Evolutionary conservation across 92 coral and sea anemone species (phyloP).

Genomic region (Phenganax stokvisi): DNA sequence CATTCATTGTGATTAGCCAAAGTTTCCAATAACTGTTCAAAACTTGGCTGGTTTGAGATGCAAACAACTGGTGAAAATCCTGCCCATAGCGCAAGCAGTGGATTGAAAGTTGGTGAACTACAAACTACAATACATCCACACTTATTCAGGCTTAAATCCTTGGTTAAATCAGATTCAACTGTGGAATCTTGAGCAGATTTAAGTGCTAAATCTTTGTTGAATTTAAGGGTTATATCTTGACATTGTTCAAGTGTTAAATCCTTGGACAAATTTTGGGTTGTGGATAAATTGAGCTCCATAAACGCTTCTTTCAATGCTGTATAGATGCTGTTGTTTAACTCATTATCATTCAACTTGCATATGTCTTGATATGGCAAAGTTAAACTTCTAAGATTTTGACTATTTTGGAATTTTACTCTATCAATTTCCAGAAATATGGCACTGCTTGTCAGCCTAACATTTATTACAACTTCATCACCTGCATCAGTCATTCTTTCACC

Average conservation of each 20-base stretch:
- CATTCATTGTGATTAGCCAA: slow-evolving; percentile 39
- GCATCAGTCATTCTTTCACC: slow-evolving; percentile 34
- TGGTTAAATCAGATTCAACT: neutral
- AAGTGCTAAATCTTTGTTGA: neutral
- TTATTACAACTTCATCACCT: slow-evolving; percentile 43
- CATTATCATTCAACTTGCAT: slow-evolving; percentile 62
- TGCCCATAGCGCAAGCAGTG: slow-evolving; percentile 54
- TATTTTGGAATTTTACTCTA: too few relatives aligned
- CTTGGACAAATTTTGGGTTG: neutral
- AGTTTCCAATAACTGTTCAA: slow-evolving; percentile 39
- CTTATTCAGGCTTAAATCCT: too few relatives aligned
- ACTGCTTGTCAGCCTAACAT: slow-evolving; percentile 9
- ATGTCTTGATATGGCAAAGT: slow-evolving; percentile 68
- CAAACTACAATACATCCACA: slow-evolving; percentile 35
- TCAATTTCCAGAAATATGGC: slow-evolving; percentile 2
- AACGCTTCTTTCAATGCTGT: slow-evolving; percentile 51
- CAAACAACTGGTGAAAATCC: slow-evolving; percentile 51
- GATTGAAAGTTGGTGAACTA: slow-evolving; percentile 55
- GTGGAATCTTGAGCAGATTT: neutral
- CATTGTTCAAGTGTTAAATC: neutral
- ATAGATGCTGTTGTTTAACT: slow-evolving; percentile 44
- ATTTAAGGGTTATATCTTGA: too few relatives aligned
- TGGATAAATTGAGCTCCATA: slow-evolving; percentile 11
- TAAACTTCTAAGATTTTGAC: neutral
- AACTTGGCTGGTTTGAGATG: slow-evolving; percentile 45